Conservation (phyloP, 2,113 vertebrate species). For the Microcebus tavaratra region DNA sequence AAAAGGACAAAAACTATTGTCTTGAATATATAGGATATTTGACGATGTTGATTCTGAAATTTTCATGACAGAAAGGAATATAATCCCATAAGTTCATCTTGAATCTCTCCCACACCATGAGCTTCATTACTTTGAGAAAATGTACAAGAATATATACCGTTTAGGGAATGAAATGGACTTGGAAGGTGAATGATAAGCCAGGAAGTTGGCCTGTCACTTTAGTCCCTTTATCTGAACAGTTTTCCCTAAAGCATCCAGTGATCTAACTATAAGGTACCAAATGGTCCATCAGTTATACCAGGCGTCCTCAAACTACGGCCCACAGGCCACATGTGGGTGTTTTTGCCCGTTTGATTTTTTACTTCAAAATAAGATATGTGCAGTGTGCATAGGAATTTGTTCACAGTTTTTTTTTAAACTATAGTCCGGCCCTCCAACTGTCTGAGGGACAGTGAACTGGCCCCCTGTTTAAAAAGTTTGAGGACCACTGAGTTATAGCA, state of each 20-base stretch:
- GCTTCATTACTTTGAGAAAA: constrained; percentile 54
- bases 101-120: not conserved
- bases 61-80: not conserved
- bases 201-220: not conserved
- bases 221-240: constrained; percentile 4
- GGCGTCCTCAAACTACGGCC: too few relatives aligned
- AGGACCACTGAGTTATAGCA: not conserved
- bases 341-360: too few relatives aligned
- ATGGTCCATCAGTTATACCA: not conserved
- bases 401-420: too few relatives aligned
- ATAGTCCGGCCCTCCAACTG: too few relatives aligned
- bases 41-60: constrained; percentile 24
- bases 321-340: too few relatives aligned
- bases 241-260: not conserved
- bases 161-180: not conserved
- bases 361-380: too few relatives aligned
- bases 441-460: too few relatives aligned
- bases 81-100: not conserved
- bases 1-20: not conserved
- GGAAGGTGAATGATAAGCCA: not conserved
- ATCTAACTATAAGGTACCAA: not conserved
- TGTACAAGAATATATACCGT: not conserved
- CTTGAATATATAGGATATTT: not conserved
- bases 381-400: too few relatives aligned
- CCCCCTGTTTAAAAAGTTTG: too few relatives aligned